Evolutionary conservation across 2,888 invertebrate genomes (phyloP).

Genomic region (Drosophila paramelanica): DNA sequence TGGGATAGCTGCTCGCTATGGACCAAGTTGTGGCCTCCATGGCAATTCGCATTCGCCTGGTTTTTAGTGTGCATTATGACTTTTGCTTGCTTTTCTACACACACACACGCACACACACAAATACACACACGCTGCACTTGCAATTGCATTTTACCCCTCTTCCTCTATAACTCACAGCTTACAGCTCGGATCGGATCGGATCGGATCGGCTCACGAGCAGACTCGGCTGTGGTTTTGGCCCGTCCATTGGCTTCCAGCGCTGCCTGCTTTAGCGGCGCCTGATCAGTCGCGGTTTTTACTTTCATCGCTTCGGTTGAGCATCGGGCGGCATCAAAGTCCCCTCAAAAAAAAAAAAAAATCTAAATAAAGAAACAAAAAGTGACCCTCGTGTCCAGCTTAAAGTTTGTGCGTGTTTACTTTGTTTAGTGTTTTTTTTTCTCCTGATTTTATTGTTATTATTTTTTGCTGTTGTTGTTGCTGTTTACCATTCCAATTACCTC

Average conservation of each 20-base stretch:
- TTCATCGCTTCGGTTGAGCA: conserved; percentile 83
- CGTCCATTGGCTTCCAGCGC: conserved; percentile 66
- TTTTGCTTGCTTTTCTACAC: conserved; percentile 67
- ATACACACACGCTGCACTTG: conserved; percentile 35
- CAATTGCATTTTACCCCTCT: conserved; percentile 32
- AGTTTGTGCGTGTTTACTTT: conserved; percentile 46
- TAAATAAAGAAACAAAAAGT: conserved; percentile 13
- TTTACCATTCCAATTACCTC: conserved; percentile 66
- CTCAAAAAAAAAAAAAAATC: background rate
- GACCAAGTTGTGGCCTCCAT: conserved; percentile 17
- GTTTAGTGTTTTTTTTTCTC: conserved; percentile 30
- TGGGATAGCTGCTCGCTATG: conserved; percentile 25
- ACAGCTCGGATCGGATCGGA: conserved; percentile 23
- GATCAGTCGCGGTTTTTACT: conserved; percentile 85
- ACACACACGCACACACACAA: conserved; percentile 25
- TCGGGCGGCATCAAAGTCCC: conserved; percentile 44
- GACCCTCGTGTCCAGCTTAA: conserved; percentile 49
- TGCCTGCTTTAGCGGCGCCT: conserved; percentile 68
- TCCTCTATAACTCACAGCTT: conserved; percentile 21
- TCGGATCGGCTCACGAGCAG: conserved; percentile 27
- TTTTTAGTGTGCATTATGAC: conserved; percentile 66
- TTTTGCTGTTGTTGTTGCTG: conserved; percentile 33
- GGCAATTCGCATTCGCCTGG: conserved; percentile 53
- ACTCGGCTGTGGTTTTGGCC: conserved; percentile 48
- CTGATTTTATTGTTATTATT: conserved; percentile 5